Percentiles rank a stretch among this genome's conserved stretches.
Evolutionary conservation across 2,113 vertebrate genomes (phyloP).

Genomic region (Etheostoma spectabile): DNA sequence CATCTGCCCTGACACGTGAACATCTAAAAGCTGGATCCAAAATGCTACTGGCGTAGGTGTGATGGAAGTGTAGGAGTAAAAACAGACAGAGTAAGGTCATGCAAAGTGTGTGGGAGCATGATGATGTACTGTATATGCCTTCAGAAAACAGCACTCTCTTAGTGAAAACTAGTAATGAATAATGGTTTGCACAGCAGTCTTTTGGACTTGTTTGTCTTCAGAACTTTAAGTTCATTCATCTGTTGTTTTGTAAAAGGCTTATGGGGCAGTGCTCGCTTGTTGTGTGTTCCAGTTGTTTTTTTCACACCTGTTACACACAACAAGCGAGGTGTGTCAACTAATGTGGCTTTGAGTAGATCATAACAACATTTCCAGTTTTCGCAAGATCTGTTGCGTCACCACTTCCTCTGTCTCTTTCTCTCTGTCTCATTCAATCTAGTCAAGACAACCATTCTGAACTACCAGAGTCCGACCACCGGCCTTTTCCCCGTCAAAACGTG

Average conservation of each 20-base stretch:
- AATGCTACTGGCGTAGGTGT: neutral
- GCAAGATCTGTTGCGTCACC: constrained; percentile 1
- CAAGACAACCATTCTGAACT: constrained; percentile 90
- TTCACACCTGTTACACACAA: neutral
- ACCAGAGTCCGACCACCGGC: constrained; percentile 95
- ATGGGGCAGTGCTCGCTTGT: neutral
- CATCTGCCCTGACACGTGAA: neutral
- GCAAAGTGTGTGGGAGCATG: neutral
- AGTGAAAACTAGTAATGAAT: neutral
- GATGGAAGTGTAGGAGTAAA: constrained; percentile 14
- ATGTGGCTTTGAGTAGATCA: neutral
- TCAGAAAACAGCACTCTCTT: neutral
- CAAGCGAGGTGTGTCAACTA: neutral
- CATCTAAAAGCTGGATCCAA: neutral
- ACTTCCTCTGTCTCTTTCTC: neutral
- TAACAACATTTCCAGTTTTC: neutral
- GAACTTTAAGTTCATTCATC: too few species aligned
- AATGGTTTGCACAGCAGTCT: neutral
- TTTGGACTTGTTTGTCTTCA: too few species aligned
- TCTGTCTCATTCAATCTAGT: constrained; percentile 78
- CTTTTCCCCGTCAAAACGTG: constrained; percentile 94
- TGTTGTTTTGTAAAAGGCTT: neutral
- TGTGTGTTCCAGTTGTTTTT: neutral
- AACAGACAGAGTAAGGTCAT: constrained; percentile 5
- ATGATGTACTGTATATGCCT: neutral